Conservation (phyloP, 2,888 invertebrate species). For the Tenthredo livida region DNA sequence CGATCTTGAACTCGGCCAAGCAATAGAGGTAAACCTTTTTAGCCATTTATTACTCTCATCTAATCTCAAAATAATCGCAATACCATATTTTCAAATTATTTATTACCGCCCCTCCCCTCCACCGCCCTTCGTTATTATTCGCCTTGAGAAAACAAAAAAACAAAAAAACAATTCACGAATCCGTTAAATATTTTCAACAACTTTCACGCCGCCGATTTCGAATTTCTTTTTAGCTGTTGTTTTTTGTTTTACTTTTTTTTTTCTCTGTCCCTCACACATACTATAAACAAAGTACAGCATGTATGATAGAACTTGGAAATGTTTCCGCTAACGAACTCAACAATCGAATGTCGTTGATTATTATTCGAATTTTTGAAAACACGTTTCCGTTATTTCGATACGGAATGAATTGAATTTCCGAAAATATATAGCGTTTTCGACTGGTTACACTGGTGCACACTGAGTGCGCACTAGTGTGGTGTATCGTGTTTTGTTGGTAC, state of each 20-base stretch:
- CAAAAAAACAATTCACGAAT: neutral
- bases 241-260: no score
- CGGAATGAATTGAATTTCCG: neutral
- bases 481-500: no score
- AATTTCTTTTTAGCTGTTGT: neutral
- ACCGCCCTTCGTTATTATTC: neutral
- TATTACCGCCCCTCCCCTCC: neutral
- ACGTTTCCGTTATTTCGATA: neutral
- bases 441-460: no score
- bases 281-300: neutral
- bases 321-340: neutral
- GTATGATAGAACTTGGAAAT: neutral
- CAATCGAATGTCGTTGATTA: neutral
- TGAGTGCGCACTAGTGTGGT: no score
- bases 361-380: slow-evolving; percentile 7
- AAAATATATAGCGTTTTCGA: no score
- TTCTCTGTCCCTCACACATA: neutral
- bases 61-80: slow-evolving; percentile 28
- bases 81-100: slow-evolving; percentile 36
- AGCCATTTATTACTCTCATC: neutral
- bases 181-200: neutral
- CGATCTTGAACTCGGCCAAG: slow-evolving; percentile 98
- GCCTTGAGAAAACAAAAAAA: neutral
- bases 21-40: slow-evolving; percentile 88
- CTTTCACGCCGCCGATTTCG: neutral